Base-by-base conservation (phyloP, 2,888 invertebrate species). In the Masnerella sp. region DNA sequence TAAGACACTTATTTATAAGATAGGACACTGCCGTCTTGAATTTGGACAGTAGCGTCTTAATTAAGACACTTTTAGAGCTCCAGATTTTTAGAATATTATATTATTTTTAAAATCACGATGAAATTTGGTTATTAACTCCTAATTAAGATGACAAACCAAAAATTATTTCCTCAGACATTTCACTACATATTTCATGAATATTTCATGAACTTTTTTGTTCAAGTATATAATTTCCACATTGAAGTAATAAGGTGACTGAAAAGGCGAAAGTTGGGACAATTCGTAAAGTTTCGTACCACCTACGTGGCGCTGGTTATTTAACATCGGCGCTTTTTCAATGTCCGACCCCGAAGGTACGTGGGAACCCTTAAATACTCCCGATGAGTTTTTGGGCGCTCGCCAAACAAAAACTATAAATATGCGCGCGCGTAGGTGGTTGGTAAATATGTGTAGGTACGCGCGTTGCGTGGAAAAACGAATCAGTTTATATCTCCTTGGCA, bases 391-490 rank as follows among this genome's bases (percentile, higher is more conserved):
- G 81, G 82, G 74, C 77, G 71, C 61, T 74, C 52, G 78, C 81
- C 82, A 81, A 74, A 76, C 74, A 74, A 74, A 76, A 76, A 54
- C 58, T 74, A 72, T 76, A 76, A 74, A 76, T 76, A 77, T 67
- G 72, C 49, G 70, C 42, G 54, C 56, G 69, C 76, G 76, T 77
- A 74, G 74, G 77, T 67, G 74, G 76, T 54, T 68, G 47, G 56
- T 70, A 74, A 71, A 72, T 72, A 74, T 40, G 69, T 69, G 67
- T 71, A 59, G 75, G 71, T 69, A 72, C 74, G 51, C 45, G 9
- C 38, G 77, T 74, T 74, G 77, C 74, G 78, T 56, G 69, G 81
- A 81, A 82, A 81, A 81, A 77, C 81, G 80, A 81, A 78, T 81
- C 79, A 74, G 77, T 74, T 78, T 74, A 69, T 73, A 75, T 62